phyloP scores from a whole-genome alignment of 2,113 vertebrate genomes.

The Lycocorax pyrrhopterus region DNA sequence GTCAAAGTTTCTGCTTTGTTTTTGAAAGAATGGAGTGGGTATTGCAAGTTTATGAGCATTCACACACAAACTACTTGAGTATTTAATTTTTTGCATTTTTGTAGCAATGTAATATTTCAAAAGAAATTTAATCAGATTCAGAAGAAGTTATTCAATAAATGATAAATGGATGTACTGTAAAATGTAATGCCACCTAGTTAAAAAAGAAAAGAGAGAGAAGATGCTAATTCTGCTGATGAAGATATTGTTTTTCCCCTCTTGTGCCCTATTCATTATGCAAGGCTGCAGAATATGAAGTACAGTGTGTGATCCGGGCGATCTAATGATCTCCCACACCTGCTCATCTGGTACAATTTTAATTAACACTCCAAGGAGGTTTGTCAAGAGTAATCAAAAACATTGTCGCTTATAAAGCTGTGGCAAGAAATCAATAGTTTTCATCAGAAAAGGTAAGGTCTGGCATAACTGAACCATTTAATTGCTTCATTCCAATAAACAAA shows the following conservation, averaged over 20 bases:
- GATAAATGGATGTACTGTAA: slow-evolving; percentile 31
- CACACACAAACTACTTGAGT: neutral
- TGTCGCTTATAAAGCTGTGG: slow-evolving; percentile 87
- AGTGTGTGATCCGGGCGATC: slow-evolving; percentile 71
- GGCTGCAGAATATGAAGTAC: slow-evolving; percentile 77
- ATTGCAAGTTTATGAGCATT: slow-evolving; percentile 32
- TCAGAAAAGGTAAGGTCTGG: slow-evolving; percentile 84
- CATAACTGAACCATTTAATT: slow-evolving; percentile 87
- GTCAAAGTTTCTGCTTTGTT: neutral
- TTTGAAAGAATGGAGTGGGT: neutral
- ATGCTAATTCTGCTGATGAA: slow-evolving; percentile 86
- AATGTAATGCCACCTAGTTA: slow-evolving; percentile 62
- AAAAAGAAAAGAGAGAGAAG: slow-evolving; percentile 67
- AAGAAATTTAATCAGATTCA: neutral
- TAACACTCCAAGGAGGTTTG: slow-evolving; percentile 92
- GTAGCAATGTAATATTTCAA: neutral
- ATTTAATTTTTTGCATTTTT: neutral
- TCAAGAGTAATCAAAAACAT: slow-evolving; percentile 92
- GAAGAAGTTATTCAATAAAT: slow-evolving; percentile 31
- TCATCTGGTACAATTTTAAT: slow-evolving; percentile 93
- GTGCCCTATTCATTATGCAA: slow-evolving; percentile 86
- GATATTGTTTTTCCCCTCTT: slow-evolving; percentile 80
- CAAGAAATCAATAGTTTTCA: slow-evolving; percentile 89
- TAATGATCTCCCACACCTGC: slow-evolving; percentile 91
- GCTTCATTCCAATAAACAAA: slow-evolving; percentile 88